phyloP scores from a whole-genome alignment of 2,797 vertebrate genomes.

The Lacerta bilineata region DNA sequence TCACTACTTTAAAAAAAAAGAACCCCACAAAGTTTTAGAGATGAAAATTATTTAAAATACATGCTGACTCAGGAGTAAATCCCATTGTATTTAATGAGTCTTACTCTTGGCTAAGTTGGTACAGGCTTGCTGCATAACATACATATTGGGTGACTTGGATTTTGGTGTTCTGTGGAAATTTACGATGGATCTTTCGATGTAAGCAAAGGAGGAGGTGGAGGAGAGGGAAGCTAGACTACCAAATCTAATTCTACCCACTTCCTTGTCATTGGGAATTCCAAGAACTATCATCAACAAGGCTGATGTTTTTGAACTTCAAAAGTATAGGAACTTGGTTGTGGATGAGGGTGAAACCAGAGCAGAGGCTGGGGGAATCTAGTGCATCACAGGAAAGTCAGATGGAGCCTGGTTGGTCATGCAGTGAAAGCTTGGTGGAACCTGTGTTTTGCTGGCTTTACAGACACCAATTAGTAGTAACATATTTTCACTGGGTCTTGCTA shows the following conservation, averaged over 20 bases:
- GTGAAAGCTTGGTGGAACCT: not conserved
- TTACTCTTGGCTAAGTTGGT: not conserved
- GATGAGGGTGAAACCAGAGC: not conserved
- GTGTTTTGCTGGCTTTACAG: not conserved
- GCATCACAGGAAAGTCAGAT: not conserved
- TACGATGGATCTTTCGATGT: not conserved
- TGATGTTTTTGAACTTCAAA: not conserved
- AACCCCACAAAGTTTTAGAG: too few relatives aligned
- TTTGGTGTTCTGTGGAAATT: not conserved
- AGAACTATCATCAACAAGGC: not conserved
- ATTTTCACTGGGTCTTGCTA: not conserved
- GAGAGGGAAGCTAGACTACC: not conserved
- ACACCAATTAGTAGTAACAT: not conserved
- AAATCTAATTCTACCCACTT: not conserved
- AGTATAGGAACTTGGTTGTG: too few relatives aligned
- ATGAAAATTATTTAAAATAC: not conserved
- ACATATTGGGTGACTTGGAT: not conserved
- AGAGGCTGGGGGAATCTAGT: not conserved
- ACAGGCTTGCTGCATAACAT: too few relatives aligned
- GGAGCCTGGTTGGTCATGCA: not conserved
- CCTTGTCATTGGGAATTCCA: not conserved
- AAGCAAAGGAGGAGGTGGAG: not conserved
- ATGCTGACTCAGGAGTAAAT: not conserved
- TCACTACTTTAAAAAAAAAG: too few relatives aligned
- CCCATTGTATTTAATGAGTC: not conserved